Evolutionary conservation across 2,888 invertebrate genomes (phyloP), one percentile per base, ranked within the genome.

Genomic region (Diarsia rubi): DNA sequence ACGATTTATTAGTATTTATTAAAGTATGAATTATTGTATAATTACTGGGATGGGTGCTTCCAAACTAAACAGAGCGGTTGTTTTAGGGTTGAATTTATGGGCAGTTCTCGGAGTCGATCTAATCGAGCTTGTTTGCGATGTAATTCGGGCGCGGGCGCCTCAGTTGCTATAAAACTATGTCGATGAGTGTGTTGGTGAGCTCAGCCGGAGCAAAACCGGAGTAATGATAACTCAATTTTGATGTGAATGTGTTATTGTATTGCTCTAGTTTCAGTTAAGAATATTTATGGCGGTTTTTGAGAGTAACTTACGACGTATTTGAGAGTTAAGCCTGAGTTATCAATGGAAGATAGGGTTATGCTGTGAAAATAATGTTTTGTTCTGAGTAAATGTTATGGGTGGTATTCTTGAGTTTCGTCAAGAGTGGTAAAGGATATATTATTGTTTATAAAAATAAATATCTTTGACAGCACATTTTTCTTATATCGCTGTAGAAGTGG

Each of bases 1-100:
- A 95, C 92, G 94, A 96, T 96, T 96, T 96, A 96, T 96, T 95
- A 95, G 94, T 96, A 95, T 96, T 96, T 96, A 96, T 96, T 96
- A 95, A 95, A 95, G 95, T 96, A 96, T 96, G 95, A 96, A 95
- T 96, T 96, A 96, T 96, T 95, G 94, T 96, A 95, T 96, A 96
- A 96, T 96, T 96, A 96, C 94, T 94, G 91, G 95, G 93, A 95
- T 94, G 93, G 92, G 90, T 93, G 95, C 95, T 93, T 92, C 95
- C 93, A 95, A 96, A 95, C 96, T 96, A 96, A 96, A 96, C 95
- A 96, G 92, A 92, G 88, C 90, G 92, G 95, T 95, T 94, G 95
- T 94, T 94, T 96, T 95, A 94, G 95, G 95, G 93, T 92, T 91
- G 93, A 89, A 96, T 96, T 96, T 96, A 96, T 94, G 94, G 90